Conservation (phyloP, 2,797 vertebrate species). For the Typhlichthys eigenmanni region DNA sequence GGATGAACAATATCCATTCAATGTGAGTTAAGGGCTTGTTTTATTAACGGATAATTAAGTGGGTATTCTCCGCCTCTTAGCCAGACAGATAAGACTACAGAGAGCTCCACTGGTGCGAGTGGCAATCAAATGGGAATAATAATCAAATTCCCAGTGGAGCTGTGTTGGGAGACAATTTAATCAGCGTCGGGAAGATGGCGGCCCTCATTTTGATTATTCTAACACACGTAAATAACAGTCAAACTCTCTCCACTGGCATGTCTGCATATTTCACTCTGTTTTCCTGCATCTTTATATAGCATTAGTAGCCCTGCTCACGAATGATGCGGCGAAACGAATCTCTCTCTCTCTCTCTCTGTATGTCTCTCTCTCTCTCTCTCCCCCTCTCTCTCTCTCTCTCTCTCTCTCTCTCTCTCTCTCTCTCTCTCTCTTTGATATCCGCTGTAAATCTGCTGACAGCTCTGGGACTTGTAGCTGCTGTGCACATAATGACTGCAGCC, state of each 20-base stretch:
- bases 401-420: not conserved
- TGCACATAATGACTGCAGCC: not conserved
- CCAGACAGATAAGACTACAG: conserved; percentile 5
- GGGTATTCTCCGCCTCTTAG: conserved; percentile 22
- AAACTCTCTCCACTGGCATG: conserved; percentile 24
- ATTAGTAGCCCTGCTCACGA: no score
- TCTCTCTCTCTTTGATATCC: not conserved
- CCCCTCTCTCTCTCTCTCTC: not conserved
- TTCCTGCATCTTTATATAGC: no score
- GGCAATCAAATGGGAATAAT: conserved; percentile 27
- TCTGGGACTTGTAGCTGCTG: conserved; percentile 1
- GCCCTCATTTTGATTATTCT: conserved; percentile 15
- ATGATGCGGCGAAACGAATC: no score
- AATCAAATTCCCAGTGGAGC: conserved; percentile 28
- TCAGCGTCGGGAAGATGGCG: conserved; percentile 30
- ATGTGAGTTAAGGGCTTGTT: conserved; percentile 10
- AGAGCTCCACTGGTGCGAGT: conserved; percentile 24
- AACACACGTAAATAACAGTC: conserved; percentile 45
- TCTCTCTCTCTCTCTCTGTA: not conserved
- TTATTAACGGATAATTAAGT: conserved; percentile 32
- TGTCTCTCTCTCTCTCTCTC: not conserved
- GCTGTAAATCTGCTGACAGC: conserved; percentile 29
- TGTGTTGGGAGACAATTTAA: conserved; percentile 26
- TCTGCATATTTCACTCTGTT: conserved; percentile 19
- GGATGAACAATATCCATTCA: not conserved